These are phyloP conservation scores for Erpornis zantholeuca DNA, from an alignment of 2,113 vertebrate species.

Conservation along the genomic window DNA sequence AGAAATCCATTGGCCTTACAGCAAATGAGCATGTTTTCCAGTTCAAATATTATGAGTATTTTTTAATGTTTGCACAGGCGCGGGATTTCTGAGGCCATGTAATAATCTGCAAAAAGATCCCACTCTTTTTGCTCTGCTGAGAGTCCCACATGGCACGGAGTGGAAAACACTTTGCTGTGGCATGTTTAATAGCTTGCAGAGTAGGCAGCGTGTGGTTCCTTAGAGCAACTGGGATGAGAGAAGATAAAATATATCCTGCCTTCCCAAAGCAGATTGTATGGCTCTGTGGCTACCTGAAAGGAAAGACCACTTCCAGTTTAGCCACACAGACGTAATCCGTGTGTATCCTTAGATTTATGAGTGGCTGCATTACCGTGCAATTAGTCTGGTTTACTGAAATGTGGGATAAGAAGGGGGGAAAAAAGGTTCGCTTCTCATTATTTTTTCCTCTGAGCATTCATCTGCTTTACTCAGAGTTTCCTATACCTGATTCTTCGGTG, in stretches of 20 bases:
- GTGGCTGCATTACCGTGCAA: not conserved
- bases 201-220: not conserved
- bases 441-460: slow-evolving; percentile 13
- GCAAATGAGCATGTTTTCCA: slow-evolving; percentile 20
- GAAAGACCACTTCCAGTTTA: slow-evolving; percentile 48
- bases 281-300: slow-evolving; percentile 55
- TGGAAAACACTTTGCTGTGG: slow-evolving; percentile 46
- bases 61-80: slow-evolving; percentile 57
- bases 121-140: slow-evolving; percentile 12
- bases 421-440: not conserved
- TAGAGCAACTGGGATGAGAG: not conserved
- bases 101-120: slow-evolving; percentile 13
- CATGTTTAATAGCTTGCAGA: slow-evolving; percentile 32
- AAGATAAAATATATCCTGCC: slow-evolving; percentile 56
- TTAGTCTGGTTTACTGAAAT: slow-evolving; percentile 17
- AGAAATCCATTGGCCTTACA: slow-evolving; percentile 45
- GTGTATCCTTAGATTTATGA: slow-evolving; percentile 61
- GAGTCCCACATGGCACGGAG: slow-evolving; percentile 10
- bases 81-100: slow-evolving; percentile 6
- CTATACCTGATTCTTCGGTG: slow-evolving; percentile 65
- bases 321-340: slow-evolving; percentile 11
- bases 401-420: not conserved
- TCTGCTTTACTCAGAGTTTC: slow-evolving; percentile 66
- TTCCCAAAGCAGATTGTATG: slow-evolving; percentile 43
- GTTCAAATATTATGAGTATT: slow-evolving; percentile 65